These are phyloP conservation scores for Standfussiana lucernea DNA, from an alignment of 2,888 invertebrate genomes.

Conservation along the genomic window DNA sequence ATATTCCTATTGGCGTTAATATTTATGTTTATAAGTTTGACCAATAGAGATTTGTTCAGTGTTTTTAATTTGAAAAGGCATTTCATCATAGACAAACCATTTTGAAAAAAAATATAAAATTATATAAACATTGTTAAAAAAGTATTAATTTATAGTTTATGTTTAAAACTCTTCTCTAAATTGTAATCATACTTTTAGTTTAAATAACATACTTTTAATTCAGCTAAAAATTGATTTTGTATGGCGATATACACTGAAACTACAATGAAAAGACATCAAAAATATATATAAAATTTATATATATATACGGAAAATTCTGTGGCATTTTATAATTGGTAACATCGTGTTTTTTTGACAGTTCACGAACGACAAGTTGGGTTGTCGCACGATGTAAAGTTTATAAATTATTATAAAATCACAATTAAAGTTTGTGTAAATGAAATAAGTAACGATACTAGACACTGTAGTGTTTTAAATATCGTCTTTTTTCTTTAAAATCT, in stretches of 20 bases:
- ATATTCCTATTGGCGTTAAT: slow-evolving; percentile 63
- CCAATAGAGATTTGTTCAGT: slow-evolving; percentile 68
- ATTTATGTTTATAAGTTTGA: accelerated
- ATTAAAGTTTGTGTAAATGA: slow-evolving; percentile 60
- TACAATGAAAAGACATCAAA: not conserved
- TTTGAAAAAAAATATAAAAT: not conserved
- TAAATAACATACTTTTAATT: not conserved
- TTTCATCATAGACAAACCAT: slow-evolving; percentile 55
- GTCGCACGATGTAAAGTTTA: slow-evolving; percentile 66
- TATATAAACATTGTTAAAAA: not conserved
- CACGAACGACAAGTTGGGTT: slow-evolving; percentile 62
- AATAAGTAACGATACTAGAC: slow-evolving; percentile 47
- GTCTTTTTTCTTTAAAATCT: slow-evolving; percentile 35
- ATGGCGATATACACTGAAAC: not conserved
- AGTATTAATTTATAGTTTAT: not conserved
- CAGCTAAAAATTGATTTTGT: not conserved
- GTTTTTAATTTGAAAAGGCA: slow-evolving; percentile 34
- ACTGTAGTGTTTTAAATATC: slow-evolving; percentile 34
- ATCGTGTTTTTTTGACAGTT: slow-evolving; percentile 61
- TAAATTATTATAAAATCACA: slow-evolving; percentile 55
- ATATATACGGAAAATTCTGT: not conserved
- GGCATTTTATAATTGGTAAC: slow-evolving; percentile 60
- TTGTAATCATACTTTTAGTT: not conserved
- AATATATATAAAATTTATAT: not conserved
- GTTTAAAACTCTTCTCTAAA: not conserved